These are phyloP conservation scores for Nasonia giraulti DNA, from an alignment of 1,140 invertebrate species.

Conservation along the genomic window DNA sequence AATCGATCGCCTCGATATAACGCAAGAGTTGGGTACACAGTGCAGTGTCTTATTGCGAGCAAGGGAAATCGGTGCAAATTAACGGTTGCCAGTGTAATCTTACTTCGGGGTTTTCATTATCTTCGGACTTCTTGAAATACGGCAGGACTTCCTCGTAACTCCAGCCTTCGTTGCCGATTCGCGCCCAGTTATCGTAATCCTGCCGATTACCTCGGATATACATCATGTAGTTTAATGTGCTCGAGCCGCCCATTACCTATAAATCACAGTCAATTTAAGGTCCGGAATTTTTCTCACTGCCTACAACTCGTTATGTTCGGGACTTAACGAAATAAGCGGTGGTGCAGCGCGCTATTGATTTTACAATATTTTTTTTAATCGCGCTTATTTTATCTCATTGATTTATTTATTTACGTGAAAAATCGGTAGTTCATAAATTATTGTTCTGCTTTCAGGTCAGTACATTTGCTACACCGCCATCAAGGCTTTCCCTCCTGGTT, in stretches of 20 bases:
- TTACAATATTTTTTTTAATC: not conserved
- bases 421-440: not conserved
- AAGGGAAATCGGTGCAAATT: not conserved
- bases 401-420: not conserved
- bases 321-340: too few relatives aligned
- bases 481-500: not conserved
- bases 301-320: too few relatives aligned
- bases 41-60: not conserved
- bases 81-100: conserved; percentile 21
- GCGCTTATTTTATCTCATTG: not conserved
- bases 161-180: conserved; percentile 79
- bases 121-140: conserved; percentile 78
- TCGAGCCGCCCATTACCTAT: conserved; percentile 77
- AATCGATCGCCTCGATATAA: not conserved
- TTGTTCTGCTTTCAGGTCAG: conserved; percentile 17
- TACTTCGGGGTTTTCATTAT: conserved; percentile 65
- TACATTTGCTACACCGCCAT: not conserved
- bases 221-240: conserved; percentile 81
- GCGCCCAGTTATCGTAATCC: conserved; percentile 83
- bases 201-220: conserved; percentile 79
- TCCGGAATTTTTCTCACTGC: not conserved
- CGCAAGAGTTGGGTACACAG: too few relatives aligned
- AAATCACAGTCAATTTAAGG: conserved; percentile 8
- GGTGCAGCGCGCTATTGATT: not conserved
- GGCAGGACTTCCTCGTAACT: conserved; percentile 78